phyloP scores from a whole-genome alignment of 2,888 invertebrate genomes.

The Tryphoninae sp. region DNA sequence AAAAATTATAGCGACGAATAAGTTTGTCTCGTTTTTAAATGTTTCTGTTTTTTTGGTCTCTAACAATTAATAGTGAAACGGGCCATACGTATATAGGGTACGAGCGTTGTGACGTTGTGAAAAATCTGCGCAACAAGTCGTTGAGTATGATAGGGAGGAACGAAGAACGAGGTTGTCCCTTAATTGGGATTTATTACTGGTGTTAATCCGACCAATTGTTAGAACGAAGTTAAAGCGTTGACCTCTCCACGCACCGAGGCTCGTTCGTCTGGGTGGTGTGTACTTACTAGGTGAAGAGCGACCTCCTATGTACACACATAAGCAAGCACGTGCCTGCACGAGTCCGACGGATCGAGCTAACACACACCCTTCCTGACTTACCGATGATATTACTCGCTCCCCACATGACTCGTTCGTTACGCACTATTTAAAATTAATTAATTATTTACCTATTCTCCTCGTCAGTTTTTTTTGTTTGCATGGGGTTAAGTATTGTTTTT shows the following conservation, averaged over 20 bases:
- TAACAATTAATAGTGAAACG: no score
- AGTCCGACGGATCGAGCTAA: conserved; percentile 24
- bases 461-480: neutral
- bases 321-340: conserved; percentile 71
- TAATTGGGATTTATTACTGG: conserved; percentile 79
- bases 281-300: conserved; percentile 9
- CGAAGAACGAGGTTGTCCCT: conserved; percentile 58
- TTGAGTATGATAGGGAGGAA: neutral
- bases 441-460: neutral
- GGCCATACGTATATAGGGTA: neutral
- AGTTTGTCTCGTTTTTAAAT: no score
- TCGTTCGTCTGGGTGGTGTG: conserved; percentile 64
- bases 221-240: conserved; percentile 79
- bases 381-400: neutral
- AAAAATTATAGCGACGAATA: no score
- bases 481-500: no score
- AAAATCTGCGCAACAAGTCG: conserved; percentile 45
- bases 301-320: neutral
- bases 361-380: neutral
- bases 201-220: conserved; percentile 77
- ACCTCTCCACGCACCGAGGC: conserved; percentile 71
- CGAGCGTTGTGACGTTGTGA: neutral
- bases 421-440: neutral
- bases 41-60: no score
- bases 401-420: neutral